phyloP scores from a whole-genome alignment of 53 echinoderm and acorn worm species.

The Temnopleurus reevesii region DNA sequence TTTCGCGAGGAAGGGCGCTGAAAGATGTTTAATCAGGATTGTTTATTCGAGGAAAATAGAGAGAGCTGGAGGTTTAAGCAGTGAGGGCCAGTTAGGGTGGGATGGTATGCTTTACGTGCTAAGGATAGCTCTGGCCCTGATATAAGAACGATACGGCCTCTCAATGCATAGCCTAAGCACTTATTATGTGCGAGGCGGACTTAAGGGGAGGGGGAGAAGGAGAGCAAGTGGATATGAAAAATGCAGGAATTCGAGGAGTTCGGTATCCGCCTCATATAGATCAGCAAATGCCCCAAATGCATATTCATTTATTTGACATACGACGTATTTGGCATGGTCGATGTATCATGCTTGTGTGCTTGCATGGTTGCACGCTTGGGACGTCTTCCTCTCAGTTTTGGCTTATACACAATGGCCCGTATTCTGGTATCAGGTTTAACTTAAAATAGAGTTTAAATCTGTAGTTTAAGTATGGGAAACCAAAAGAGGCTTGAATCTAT shows the following conservation, averaged over 20 bases:
- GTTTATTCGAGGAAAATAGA: constrained; percentile 51
- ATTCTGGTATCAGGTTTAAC: too few relatives aligned
- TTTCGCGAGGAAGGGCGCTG: constrained; percentile 50
- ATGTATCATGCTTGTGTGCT: too few relatives aligned
- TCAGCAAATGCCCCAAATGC: too few relatives aligned
- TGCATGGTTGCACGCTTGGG: neutral
- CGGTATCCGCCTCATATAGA: too few relatives aligned
- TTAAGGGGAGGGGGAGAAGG: neutral
- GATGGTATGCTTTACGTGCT: constrained; percentile 26
- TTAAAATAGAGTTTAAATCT: too few relatives aligned
- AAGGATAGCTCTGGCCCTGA: neutral
- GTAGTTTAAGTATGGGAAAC: too few relatives aligned
- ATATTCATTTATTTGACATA: too few relatives aligned
- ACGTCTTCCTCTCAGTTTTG: neutral
- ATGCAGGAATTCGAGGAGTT: neutral
- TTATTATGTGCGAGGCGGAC: neutral
- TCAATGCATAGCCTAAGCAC: neutral
- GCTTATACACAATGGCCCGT: too few relatives aligned
- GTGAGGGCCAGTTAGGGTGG: constrained; percentile 2
- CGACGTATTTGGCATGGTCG: too few relatives aligned
- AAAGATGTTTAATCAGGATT: constrained; percentile 59
- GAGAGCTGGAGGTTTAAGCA: constrained; percentile 17
- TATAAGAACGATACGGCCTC: neutral
- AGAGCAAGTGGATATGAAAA: neutral
- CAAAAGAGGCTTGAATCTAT: too few relatives aligned